These are phyloP conservation scores for Patella depressa DNA, from an alignment of 2,888 invertebrate species.

Conservation along the genomic window DNA sequence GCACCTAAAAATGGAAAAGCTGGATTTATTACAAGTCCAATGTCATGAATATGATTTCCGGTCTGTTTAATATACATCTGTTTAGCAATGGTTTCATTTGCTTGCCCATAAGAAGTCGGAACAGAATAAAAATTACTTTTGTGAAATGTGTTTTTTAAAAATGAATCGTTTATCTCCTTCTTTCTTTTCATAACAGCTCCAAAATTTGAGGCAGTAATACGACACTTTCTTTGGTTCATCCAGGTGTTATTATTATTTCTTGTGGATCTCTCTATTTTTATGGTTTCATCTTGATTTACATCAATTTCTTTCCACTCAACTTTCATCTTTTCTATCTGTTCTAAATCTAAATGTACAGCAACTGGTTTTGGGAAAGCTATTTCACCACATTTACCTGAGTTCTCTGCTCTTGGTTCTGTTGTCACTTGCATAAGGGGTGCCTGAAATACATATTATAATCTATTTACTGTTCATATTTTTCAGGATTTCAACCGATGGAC, in stretches of 20 bases:
- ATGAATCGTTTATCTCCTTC: neutral
- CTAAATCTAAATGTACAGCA: neutral
- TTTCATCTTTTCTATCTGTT: neutral
- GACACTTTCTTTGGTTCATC: neutral
- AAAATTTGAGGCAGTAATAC: neutral
- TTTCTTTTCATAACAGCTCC: neutral
- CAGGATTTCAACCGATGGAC: neutral
- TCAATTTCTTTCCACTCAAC: neutral
- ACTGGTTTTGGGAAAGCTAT: neutral
- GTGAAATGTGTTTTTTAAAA: neutral
- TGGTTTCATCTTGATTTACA: neutral
- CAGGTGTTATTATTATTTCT: neutral
- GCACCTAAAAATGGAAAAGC: no score
- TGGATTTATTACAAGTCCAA: no score
- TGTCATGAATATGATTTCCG: neutral
- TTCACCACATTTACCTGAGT: neutral
- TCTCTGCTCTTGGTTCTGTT: neutral
- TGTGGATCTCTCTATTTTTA: neutral
- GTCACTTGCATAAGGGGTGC: neutral
- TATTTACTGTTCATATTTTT: neutral
- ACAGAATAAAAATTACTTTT: neutral
- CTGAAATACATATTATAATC: neutral
- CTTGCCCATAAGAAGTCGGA: neutral
- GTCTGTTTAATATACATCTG: neutral
- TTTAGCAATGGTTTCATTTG: neutral